These are phyloP conservation scores for Alcis repandata DNA, from an alignment of 2,888 invertebrate species.

Conservation along the genomic window DNA sequence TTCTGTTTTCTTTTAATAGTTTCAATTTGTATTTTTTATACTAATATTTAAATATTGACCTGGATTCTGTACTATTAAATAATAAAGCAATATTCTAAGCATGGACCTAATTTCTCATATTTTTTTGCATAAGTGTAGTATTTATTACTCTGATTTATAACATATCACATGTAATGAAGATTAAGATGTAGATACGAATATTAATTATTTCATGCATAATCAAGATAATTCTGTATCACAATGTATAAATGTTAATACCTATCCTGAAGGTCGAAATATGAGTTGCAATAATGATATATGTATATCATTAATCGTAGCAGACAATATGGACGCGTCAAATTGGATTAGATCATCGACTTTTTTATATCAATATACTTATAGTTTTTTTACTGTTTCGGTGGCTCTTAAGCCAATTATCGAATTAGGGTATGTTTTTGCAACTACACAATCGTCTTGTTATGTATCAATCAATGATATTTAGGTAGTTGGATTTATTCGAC, in stretches of 20 bases:
- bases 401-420: conserved; percentile 7
- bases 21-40: too few relatives aligned
- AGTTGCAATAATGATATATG: neutral
- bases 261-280: neutral
- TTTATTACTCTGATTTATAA: neutral
- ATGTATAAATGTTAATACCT: too few relatives aligned
- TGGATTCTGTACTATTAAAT: too few relatives aligned
- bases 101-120: too few relatives aligned
- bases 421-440: conserved; percentile 5
- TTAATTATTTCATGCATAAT: neutral
- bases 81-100: too few relatives aligned
- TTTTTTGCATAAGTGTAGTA: too few relatives aligned
- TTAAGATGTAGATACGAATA: neutral
- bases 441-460: neutral
- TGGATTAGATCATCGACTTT: conserved; percentile 12
- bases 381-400: neutral
- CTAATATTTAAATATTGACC: too few relatives aligned
- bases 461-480: neutral
- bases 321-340: neutral
- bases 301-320: neutral
- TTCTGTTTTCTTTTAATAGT: too few relatives aligned
- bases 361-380: too few relatives aligned
- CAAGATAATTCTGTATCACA: neutral
- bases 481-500: neutral
- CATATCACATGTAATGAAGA: neutral